Evolutionary conservation across 2,113 vertebrate species (phyloP), one percentile per base, ranked within the genome.

Genomic region (Heteronetta atricapilla): DNA sequence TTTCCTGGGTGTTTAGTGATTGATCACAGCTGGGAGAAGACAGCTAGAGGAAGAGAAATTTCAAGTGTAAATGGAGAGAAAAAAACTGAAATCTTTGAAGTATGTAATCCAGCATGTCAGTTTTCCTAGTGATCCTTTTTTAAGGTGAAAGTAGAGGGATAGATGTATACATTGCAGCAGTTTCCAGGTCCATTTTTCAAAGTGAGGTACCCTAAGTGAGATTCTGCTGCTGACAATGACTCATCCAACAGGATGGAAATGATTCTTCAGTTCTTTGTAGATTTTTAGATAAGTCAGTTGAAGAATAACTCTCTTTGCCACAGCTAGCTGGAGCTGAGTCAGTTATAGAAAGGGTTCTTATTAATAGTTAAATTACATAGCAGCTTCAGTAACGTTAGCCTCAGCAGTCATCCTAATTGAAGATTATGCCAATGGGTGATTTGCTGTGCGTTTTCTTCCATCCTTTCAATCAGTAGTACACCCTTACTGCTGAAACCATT

Each of bases 311-410:
- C 70, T 82, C 52, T 48, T 76, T 67, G 56, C 81, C 70, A 42
- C 31, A 55, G 72, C 38, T 74, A 92, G 33, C 29, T 6, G 0
- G 36, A 84, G 40, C 44, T 26, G 80, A 96, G 56, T 87, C 66
- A 95, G 3, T 92, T 87, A 70, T 5, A 72, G 34, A 79, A 87
- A 77, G 23, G 90, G 88, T 68, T 87, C 93, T 68, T 93, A 81
- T 88, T 88, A 91, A 80, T 68, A 83, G 76, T 77, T 90, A 90
- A 93, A 89, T 89, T 75, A 82, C 93, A 46, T 62, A 82, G 62
- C 58, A 72, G 15, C 73, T 90, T n/a, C 64, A 42, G 52, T 88
- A 52, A 53, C 0, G 0, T 68, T 56, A 59, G 55, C 60, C 4
- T 6, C 1, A 1, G 64, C 13, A 8, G 48, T 75, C 50, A 17